A percentile compares a stretch with the other conserved stretches of the same genome.
These are phyloP conservation scores for Danio choprae DNA, from an alignment of 2,797 vertebrate species.

Conservation along the genomic window DNA sequence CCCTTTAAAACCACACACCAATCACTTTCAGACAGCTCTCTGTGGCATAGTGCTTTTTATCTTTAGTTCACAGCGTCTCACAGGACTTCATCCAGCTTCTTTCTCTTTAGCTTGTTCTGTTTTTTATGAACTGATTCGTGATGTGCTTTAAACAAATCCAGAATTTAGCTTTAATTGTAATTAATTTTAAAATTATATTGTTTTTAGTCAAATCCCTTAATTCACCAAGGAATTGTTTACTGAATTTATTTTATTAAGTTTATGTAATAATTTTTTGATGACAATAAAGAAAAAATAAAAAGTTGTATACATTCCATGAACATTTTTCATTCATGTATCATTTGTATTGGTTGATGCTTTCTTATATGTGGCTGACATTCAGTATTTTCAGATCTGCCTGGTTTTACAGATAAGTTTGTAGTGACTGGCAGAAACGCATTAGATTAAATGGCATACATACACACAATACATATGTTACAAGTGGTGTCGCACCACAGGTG, in stretches of 20 bases:
- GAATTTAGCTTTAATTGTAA: neutral
- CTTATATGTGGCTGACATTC: neutral
- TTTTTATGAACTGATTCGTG: constrained; percentile 20
- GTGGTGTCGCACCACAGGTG: too few relatives aligned
- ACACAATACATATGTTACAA: too few relatives aligned
- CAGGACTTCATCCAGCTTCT: neutral
- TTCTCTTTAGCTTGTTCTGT: neutral
- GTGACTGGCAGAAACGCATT: neutral
- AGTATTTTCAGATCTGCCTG: too few relatives aligned
- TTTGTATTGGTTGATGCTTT: neutral
- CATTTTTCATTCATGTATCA: neutral
- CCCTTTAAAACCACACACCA: constrained; percentile 69
- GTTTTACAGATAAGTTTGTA: neutral
- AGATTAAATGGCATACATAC: neutral
- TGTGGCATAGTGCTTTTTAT: constrained; percentile 35
- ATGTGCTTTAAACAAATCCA: neutral
- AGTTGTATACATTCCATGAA: too few relatives aligned
- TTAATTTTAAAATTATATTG: too few relatives aligned
- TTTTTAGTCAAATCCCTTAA: too few relatives aligned
- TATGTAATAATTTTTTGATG: too few relatives aligned
- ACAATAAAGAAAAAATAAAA: too few relatives aligned
- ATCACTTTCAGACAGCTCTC: constrained; percentile 60
- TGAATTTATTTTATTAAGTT: too few relatives aligned
- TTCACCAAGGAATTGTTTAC: too few relatives aligned
- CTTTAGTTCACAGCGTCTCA: constrained; percentile 1